Conservation (phyloP, 2,113 vertebrate genomes). For the Erinaceus europaeus region DNA sequence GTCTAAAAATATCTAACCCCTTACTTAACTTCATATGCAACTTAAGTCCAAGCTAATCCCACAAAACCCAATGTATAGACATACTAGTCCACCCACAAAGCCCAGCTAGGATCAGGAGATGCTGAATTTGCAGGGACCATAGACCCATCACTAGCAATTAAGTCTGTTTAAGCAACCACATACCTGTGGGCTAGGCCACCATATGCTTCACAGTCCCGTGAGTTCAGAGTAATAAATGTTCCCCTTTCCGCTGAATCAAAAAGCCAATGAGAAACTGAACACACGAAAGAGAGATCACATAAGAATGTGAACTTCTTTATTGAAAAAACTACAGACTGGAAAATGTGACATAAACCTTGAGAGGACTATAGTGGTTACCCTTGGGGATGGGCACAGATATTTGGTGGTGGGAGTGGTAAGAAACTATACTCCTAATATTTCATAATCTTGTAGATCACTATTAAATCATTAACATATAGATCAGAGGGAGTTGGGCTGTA, state of each 20-base stretch:
- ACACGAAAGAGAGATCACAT: neutral
- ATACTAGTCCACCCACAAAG: neutral
- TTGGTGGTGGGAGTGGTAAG: too few relatives aligned
- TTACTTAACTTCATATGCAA: neutral
- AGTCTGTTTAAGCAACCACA: neutral
- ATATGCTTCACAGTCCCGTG: neutral
- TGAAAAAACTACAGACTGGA: neutral
- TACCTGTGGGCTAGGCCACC: neutral
- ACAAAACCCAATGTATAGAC: neutral
- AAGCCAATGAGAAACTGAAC: neutral
- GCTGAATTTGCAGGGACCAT: neutral
- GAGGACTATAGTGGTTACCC: too few relatives aligned
- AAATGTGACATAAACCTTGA: too few relatives aligned
- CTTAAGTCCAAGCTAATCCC: neutral
- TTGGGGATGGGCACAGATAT: too few relatives aligned
- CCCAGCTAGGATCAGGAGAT: neutral
- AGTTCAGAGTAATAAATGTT: constrained; percentile 1
- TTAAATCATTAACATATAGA: too few relatives aligned
- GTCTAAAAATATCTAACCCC: neutral
- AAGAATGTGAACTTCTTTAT: neutral
- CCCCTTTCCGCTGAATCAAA: neutral
- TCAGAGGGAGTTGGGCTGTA: too few relatives aligned
- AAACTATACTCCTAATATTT: too few relatives aligned
- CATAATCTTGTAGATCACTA: too few relatives aligned
- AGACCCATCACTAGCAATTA: neutral